Conservation (phyloP, 2,797 vertebrate genomes). For the Phrynocephalus vlangalii region DNA sequence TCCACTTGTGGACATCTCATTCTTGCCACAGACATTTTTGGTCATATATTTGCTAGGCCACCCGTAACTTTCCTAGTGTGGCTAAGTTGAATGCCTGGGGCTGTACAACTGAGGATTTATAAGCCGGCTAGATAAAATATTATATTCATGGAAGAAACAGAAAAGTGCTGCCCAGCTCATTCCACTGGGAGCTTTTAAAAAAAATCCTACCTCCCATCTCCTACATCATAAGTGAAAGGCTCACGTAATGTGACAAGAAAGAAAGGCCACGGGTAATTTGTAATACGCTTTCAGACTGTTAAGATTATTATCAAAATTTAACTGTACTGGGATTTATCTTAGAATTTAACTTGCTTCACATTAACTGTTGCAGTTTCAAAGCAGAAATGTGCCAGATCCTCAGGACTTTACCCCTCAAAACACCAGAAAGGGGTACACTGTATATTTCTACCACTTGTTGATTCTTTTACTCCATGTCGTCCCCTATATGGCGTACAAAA, state of each 20-base stretch:
- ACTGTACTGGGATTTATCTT: constrained; percentile 20
- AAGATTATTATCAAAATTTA: background rate
- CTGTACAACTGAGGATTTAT: background rate
- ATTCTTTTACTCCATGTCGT: constrained; percentile 28
- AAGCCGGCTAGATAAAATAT: constrained; percentile 44
- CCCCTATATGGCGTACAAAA: constrained; percentile 25
- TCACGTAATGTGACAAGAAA: constrained; percentile 43
- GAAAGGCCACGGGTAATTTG: constrained; percentile 28
- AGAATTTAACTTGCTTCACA: constrained; percentile 22
- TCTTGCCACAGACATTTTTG: background rate
- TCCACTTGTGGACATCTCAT: constrained; percentile 24
- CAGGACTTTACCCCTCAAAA: background rate
- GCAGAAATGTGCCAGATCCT: constrained; percentile 17
- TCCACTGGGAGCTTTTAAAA: background rate
- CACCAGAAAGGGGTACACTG: background rate
- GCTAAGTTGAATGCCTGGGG: background rate
- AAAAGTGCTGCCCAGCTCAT: background rate
- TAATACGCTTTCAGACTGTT: constrained; percentile 17
- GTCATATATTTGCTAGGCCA: constrained; percentile 24
- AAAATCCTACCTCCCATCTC: constrained; percentile 15
- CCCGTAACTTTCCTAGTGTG: constrained; percentile 49
- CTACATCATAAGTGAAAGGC: background rate
- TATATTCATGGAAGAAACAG: background rate
- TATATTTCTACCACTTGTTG: constrained; percentile 18
- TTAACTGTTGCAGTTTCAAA: constrained; percentile 21